Base-by-base conservation (phyloP, 2,797 vertebrate species). In the Uromys caudimaculatus region DNA sequence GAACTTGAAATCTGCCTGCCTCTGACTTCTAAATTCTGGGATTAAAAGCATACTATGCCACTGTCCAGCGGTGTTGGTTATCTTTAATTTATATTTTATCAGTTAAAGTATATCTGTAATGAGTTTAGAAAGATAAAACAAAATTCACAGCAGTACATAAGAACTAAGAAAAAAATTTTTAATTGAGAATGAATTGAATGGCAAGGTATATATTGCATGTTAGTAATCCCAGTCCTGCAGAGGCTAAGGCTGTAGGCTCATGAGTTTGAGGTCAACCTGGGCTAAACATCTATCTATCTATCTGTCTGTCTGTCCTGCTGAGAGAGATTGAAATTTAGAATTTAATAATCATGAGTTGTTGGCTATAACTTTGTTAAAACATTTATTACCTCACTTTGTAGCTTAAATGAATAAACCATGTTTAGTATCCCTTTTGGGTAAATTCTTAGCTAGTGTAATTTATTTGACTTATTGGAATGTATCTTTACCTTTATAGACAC, bases 401-500 rank as follows among this genome's bases (percentile, higher is more conserved):
- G 58, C 94, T 35, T 96, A 60, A 94, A 56, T 96, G 29, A 85
- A 11, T 97, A 82, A 92, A 64, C 24, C 52, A 11, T 50, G 35
- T 69, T 2, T 91, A 50, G 16, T 94, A 0, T 78, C 54, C 21
- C 52, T 90, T 85, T 54, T 94, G 21, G 52, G 13, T 95, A 64
- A 38, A 44, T 23, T 35, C 76, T 92, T 84, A 14, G 32, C 38
- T 86, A 76, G 62, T 81, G 0, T 97, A 64, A 93, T 93, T 91
- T 32, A 89, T 56, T 44, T 21, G 69, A 86, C 16, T 32, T 94
- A 95, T 90, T 94, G 86, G 78, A 96, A 29, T 90, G 0, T 86
- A 3, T 75, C 96, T 35, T 85, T 96, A 78, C 97, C 90, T 98
- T 86, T 98, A 23, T 24, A 99, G 99, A 98, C 99, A 99, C 98